Evolutionary conservation across 2,888 invertebrate species (phyloP), one percentile per base, ranked within the genome.

Genomic region (Cantharis rufa): DNA sequence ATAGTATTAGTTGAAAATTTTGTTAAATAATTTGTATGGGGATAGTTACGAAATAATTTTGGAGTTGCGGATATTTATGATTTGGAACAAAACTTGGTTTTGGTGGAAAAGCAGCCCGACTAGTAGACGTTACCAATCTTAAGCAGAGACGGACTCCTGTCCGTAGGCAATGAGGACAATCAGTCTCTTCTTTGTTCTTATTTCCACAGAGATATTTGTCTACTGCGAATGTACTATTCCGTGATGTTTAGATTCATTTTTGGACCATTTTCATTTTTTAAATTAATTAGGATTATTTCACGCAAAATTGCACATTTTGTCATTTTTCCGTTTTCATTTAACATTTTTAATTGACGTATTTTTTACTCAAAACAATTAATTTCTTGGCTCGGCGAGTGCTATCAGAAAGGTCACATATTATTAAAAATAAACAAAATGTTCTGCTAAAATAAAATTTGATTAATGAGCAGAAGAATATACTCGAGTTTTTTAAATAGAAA

Each of bases 151-250:
- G 85, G 86, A 86, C 86, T 86, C 83, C 85, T 86, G 86, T 86
- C 87, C 85, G 81, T 83, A 85, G 86, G 87, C 87, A 85, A 87
- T 87, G 87, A 87, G 85, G 86, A 87, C 87, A 87, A 87, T 87
- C 87, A 87, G 85, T 87, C 87, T 84, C 84, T 86, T 85, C 84
- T 84, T 83, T 83, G 84, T 85, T 85, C 86, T 87, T 86, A 87
- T 86, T 87, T 87, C 86, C 84, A 82, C 81, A 81, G 84, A 84
- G 86, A 85, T 85, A 85, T 86, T 86, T 86, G 86, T 86, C 85
- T 79, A 81, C 80, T 75, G 80, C 72, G 84, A 86, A 85, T 85
- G 84, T 84, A 84, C 83, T 83, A 83, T 82, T 82, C 80, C 81
- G 84, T 80, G 78, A 83, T 84, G 84, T 84, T 82, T 84, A 82